Evolutionary conservation across 2,797 vertebrate species (phyloP).

Genomic region (Phyllotis vaccarum): DNA sequence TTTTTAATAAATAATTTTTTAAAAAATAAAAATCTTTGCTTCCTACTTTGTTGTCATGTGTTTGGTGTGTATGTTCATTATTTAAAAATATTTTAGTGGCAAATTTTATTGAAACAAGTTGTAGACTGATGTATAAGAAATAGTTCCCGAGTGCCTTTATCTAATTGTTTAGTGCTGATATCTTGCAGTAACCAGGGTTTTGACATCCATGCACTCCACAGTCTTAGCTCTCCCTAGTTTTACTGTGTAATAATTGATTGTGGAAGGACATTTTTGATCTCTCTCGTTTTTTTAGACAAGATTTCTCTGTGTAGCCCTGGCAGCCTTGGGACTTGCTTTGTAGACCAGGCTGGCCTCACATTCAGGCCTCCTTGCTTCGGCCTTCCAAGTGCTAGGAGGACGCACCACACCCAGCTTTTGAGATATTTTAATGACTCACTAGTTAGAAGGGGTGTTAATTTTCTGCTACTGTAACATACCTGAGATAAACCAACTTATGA

Average conservation of each 20-base stretch:
- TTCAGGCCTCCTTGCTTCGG: not conserved
- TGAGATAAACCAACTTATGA: not conserved
- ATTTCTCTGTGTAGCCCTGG: not conserved
- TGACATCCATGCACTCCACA: accelerated
- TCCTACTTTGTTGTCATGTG: conserved; percentile 84
- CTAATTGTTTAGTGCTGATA: accelerated
- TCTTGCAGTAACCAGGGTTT: not conserved
- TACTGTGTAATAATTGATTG: conserved; percentile 57
- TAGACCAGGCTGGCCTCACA: not conserved
- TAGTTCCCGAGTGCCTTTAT: not conserved
- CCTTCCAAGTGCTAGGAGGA: not conserved
- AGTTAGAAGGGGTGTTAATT: not conserved
- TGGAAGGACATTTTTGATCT: conserved; percentile 71
- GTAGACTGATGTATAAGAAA: not conserved
- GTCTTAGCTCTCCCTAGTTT: not conserved
- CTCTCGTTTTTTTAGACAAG: not conserved
- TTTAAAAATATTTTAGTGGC: not conserved
- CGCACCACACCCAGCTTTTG: not conserved
- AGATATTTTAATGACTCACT: not conserved
- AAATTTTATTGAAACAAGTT: not conserved
- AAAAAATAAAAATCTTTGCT: conserved; percentile 87
- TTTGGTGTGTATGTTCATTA: conserved; percentile 78
- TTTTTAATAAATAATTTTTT: conserved; percentile 88
- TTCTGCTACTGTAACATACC: not conserved
- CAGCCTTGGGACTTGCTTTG: not conserved